Evolutionary conservation across 2,888 invertebrate species (phyloP), one percentile per base, ranked within the genome.

Genomic region (Eristalis pertinax): DNA sequence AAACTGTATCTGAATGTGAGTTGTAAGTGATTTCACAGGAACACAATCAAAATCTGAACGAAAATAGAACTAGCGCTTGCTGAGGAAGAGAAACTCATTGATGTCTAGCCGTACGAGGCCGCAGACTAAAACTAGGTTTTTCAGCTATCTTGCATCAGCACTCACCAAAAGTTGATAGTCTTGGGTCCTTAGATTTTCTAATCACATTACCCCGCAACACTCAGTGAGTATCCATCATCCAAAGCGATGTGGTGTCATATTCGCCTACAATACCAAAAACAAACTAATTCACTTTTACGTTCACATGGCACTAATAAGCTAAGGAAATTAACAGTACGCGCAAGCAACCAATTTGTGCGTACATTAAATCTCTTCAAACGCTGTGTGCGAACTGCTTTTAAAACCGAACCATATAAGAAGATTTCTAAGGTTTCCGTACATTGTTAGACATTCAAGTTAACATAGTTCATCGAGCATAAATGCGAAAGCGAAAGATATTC

Each of bases 291-390:
- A 2, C 29, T 50, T 32, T 32, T 32, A 32, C 8, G 32, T 32
- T 32, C 32, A 8, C 8, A 32, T 32, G 8, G 32, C 32, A 29
- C 41, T 22, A 62, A 41, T 22, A 43, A 19, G 73, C 26, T 24
- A 43, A 29, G 32, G 29, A 65, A 43, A 58, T 41, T 64, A 65
- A 60, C 32, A 10, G 32, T 67, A 73, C 65, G 74, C 65, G 70
- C 82, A 86, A 82, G 50, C 69, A 74, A 70, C 70, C 78, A 68
- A 82, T 78, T 82, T 77, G 60, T 86, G 86, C 86, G 86, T 86
- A 8, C 68, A 82, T 85, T 82, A 86, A 86, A 78, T 78, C 70
- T 62, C 29, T 10, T 29, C 64, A 72, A 70, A 80, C 60, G 50
- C 2, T 38, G 32, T 38, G 38, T 19, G 19, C 64, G 41, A 38